Percentiles rank a stretch among this genome's conserved stretches.
Conservation (phyloP, 1,140 invertebrate species). For the Panagrolaimus sp. region DNA sequence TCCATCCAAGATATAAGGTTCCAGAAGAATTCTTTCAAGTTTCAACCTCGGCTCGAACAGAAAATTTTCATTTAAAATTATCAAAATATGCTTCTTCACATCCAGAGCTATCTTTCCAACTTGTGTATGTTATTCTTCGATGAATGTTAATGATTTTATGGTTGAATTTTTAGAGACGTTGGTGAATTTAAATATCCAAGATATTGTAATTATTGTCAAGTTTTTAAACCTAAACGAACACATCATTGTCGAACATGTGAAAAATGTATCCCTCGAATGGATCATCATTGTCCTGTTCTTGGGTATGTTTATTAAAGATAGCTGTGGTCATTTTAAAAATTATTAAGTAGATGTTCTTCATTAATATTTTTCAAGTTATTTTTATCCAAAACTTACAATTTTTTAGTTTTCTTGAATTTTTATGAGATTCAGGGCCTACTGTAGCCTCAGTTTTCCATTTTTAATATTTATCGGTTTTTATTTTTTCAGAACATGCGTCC, state of each 20-base stretch:
- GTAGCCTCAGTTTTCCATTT: too few relatives aligned
- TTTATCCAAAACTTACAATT: too few relatives aligned
- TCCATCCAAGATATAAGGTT: not conserved
- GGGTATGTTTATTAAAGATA: slow-evolving; percentile 5
- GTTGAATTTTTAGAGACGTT: too few relatives aligned
- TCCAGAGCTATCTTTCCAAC: not conserved
- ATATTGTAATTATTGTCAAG: slow-evolving; percentile 21
- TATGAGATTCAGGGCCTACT: too few relatives aligned
- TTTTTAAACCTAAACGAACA: slow-evolving; percentile 23
- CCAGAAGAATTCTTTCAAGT: slow-evolving; percentile 1
- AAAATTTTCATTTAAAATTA: not conserved
- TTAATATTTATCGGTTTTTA: not conserved
- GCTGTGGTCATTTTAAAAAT: not conserved
- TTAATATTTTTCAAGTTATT: too few relatives aligned
- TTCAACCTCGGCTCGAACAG: not conserved
- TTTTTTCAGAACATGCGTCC: slow-evolving; percentile 23
- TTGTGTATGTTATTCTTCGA: not conserved
- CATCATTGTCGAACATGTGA: slow-evolving; percentile 36
- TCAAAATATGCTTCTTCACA: not conserved
- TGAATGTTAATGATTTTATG: too few relatives aligned
- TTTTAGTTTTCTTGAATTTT: too few relatives aligned
- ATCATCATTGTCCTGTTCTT: slow-evolving; percentile 38
- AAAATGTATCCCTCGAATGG: slow-evolving; percentile 35
- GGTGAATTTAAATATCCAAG: not conserved
- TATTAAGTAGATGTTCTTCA: too few relatives aligned